Base-by-base conservation (phyloP, 2,797 vertebrate genomes). In the Pipistrellus kuhlii region DNA sequence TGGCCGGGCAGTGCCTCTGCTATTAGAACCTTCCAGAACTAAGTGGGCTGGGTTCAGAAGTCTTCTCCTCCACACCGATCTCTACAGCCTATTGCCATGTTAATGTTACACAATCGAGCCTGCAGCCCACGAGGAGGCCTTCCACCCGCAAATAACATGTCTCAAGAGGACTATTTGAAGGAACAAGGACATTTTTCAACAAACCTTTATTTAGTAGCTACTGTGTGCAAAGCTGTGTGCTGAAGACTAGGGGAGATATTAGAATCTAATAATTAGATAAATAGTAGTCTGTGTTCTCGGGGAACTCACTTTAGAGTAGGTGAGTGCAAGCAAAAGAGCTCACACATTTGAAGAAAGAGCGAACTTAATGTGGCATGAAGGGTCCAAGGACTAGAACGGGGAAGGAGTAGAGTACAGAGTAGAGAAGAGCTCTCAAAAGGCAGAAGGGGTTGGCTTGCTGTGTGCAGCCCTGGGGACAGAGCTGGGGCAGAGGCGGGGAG, bases 11-110 rank as follows among this genome's bases (percentile, higher is more conserved):
- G 27, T 68, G 18, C 85, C 72, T 68, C 64, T 92, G 77, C 35
- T 88, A 78, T 91, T 77, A 88, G 80, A 90, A 48, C 84, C 59
- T 57, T 78, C 77, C 38, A 93, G 38, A 91, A 86, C 59, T 72
- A 44, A 93, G 14, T 57, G 15, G 69, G n/a, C 38, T 38, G 76
- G n/a, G 25, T 62, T 83, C 38, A 68, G 53, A 53, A 82, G 21
- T 46, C 41, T 78, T 90, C 57, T 62, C 51, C 73, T 91, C 80
- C 53, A 64, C 3, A 27, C 35, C 78, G 73, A 72, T 62, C 14
- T 71, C 44, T 62, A 51, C 55, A 30, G 59, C 32, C 41, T 57
- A 81, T 7, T 2, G 0, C 5, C 25, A 35, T 20, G 48, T 25
- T 41, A 55, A 18, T 71, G 92, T 85, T 59, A 64, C 23, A 30